A percentile compares a stretch with the other conserved stretches of the same genome.
These are phyloP conservation scores for Torymus aiolomorphi DNA, from an alignment of 2,888 invertebrate species.

Conservation along the genomic window DNA sequence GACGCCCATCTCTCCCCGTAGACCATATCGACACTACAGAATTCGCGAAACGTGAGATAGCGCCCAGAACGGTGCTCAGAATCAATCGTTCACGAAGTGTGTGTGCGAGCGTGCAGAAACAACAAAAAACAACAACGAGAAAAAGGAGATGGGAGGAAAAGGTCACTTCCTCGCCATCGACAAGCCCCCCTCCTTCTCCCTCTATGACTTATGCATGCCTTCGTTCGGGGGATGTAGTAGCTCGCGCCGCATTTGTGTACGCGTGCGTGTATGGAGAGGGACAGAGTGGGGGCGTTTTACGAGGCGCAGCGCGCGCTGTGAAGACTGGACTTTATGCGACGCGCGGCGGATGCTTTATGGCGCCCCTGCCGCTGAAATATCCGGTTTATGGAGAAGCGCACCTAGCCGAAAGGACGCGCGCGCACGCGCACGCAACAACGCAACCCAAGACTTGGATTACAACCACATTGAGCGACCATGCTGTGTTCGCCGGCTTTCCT, in stretches of 20 bases:
- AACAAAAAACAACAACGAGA: neutral
- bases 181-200: slow-evolving; percentile 3
- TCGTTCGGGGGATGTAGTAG: slow-evolving; percentile 43
- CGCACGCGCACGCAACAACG: neutral
- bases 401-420: slow-evolving; percentile 24
- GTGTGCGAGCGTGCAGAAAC: neutral
- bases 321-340: slow-evolving; percentile 61
- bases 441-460: slow-evolving; percentile 57
- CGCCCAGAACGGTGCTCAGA: slow-evolving; percentile 9
- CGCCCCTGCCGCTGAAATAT: slow-evolving; percentile 60
- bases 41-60: neutral
- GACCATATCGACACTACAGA: slow-evolving; percentile 2
- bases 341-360: slow-evolving; percentile 60
- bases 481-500: slow-evolving; percentile 6
- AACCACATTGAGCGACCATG: slow-evolving; percentile 21
- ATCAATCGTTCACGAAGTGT: slow-evolving; percentile 17
- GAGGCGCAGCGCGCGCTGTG: slow-evolving; percentile 57
- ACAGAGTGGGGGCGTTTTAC: slow-evolving; percentile 54
- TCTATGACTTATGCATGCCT: slow-evolving; percentile 58
- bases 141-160: neutral
- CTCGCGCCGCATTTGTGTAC: neutral
- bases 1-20: no score
- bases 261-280: neutral
- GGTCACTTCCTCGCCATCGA: slow-evolving; percentile 24
- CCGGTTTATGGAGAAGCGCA: slow-evolving; percentile 60